Evolutionary conservation across 2,888 invertebrate genomes (phyloP), one percentile per base, ranked within the genome.

Genomic region (Cistogaster globosa): DNA sequence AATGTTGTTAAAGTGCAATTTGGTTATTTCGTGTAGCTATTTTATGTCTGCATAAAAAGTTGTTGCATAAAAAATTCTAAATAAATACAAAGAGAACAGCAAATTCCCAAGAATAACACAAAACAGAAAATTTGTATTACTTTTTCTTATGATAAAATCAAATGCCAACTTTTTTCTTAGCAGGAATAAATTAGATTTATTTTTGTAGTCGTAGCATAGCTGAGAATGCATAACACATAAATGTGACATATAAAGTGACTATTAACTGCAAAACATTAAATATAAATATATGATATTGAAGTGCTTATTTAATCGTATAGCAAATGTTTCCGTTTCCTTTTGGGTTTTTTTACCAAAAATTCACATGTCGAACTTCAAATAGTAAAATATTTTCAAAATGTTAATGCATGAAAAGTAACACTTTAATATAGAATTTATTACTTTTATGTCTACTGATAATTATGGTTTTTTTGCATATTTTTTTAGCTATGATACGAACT

Each of bases 251-350:
- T 18, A 18, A 18, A 53, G 20, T 11, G 9, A 20, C 18, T 53
- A 18, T 53, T 53, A 53, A 53, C 18, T 48, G 16, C 45, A 53
- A 53, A 32, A 20, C 7, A 53, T 20, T 53, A 5, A 32, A 32
- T 5, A 53, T 6, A 18, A 18, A 53, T 2, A 48, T 42, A 63
- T 6, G 26, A 7, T 12, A 32, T 5, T 7, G 32, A 51, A 53
- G 36, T 20, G 0, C 53, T 36, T 53, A 67, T 48, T 26, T 12
- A 63, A 22, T 67, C 51, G 20, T 45, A 55, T 65, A 48, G n/a
- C 51, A 51, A 77, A 58, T 58, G 38, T 77, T 67, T 77, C 68
- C 68, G 68, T 77, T 77, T 68, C 60, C 74, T 53, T n/a, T 45
- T 11, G 36, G 5, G 48, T 57, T 26, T 26, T 22, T 45, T 45